Percentiles rank a stretch among this genome's conserved stretches.
These are phyloP conservation scores for Bolinopsis microptera DNA, from an alignment of 37 sponge, comb jelly and placozoan species.

Conservation along the genomic window DNA sequence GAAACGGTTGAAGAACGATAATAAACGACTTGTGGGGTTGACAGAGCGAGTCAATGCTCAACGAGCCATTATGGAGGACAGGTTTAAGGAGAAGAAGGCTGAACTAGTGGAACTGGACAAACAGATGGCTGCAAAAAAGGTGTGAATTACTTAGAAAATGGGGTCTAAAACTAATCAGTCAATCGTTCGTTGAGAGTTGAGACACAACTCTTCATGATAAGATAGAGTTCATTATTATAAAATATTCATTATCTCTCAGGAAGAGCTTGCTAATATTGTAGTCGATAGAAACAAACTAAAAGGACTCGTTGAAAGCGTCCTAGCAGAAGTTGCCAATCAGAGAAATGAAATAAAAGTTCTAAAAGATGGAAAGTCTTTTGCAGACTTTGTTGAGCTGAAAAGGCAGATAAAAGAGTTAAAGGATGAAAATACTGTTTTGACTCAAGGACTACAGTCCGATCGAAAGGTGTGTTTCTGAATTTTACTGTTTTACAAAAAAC, in stretches of 20 bases:
- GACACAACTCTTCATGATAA: no score
- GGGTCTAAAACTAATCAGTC: no score
- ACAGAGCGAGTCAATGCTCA: constrained; percentile 24
- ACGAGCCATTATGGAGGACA: not conserved
- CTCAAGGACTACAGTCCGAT: not conserved
- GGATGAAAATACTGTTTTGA: constrained; percentile 5
- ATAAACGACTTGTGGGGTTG: constrained; percentile 18
- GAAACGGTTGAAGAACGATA: constrained; percentile 3
- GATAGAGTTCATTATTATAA: no score
- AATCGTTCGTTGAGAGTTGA: no score
- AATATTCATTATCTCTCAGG: not conserved
- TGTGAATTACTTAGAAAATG: not conserved
- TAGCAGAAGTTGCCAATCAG: not conserved
- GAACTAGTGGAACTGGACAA: constrained; percentile 20
- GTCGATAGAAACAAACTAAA: constrained; percentile 1
- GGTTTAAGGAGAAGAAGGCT: constrained; percentile 46
- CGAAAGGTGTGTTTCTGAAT: not conserved
- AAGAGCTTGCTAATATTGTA: not conserved
- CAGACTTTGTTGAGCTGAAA: constrained; percentile 40
- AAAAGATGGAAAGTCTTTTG: constrained; percentile 26
- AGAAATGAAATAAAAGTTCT: not conserved
- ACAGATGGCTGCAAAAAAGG: not conserved
- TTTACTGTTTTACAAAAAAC: not conserved
- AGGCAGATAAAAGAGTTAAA: constrained; percentile 35
- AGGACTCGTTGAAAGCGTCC: not conserved